A percentile compares a stretch with the other conserved stretches of the same genome.
Evolutionary conservation across 1,140 invertebrate species (phyloP).

Genomic region (Drosophila baimaii): DNA sequence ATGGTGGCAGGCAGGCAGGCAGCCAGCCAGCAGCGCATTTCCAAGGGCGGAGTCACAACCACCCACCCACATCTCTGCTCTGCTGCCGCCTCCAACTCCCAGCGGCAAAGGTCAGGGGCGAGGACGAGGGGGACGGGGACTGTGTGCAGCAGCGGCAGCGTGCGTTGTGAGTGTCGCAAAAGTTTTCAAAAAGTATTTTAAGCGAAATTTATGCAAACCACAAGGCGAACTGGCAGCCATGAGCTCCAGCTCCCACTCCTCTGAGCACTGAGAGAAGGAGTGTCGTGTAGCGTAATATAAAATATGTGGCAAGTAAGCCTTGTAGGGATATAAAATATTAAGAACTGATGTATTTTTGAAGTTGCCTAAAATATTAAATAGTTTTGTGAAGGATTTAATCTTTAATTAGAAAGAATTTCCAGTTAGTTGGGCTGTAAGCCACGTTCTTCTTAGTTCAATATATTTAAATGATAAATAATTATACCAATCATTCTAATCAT

Average conservation of each 20-base stretch:
- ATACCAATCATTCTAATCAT: not conserved
- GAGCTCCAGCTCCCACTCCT: conserved; percentile 15
- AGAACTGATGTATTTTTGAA: no score
- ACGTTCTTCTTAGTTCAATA: not conserved
- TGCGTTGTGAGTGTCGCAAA: conserved; percentile 65
- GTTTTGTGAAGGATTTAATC: not conserved
- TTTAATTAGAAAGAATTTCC: not conserved
- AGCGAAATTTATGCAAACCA: conserved; percentile 82
- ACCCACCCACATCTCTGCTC: conserved; percentile 7
- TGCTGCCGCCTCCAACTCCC: conserved; percentile 45
- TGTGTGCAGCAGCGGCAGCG: conserved; percentile 32
- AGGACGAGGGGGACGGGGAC: conserved; percentile 7
- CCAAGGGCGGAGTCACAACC: conserved; percentile 5
- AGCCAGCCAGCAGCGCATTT: conserved; percentile 9
- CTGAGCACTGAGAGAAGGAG: not conserved
- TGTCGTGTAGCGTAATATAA: not conserved
- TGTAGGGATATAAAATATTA: not conserved
- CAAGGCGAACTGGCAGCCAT: conserved; percentile 69
- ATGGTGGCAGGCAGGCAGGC: conserved; percentile 40
- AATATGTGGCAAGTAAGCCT: not conserved
- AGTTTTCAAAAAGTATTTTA: conserved; percentile 83
- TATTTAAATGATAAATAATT: not conserved
- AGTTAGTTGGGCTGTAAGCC: not conserved
- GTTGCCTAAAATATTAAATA: not conserved
- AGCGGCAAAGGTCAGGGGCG: conserved; percentile 44